Evolutionary conservation across 2,113 vertebrate genomes (phyloP).

Genomic region (Python bivittatus): DNA sequence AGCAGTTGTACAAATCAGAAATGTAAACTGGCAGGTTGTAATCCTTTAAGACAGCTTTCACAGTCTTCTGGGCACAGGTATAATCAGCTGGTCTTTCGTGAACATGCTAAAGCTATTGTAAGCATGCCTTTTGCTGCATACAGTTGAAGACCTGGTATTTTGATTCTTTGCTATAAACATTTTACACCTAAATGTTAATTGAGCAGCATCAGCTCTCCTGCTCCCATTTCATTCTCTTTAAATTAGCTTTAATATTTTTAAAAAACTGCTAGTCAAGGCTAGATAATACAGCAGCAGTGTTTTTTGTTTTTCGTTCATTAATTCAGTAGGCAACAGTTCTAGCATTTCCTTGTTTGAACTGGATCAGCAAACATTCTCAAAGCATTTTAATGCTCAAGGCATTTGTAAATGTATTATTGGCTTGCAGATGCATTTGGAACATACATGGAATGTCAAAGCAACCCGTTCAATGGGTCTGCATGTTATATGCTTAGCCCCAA

Average conservation of each 20-base stretch:
- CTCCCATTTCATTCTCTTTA: slow-evolving; percentile 7
- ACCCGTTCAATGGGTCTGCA: not conserved
- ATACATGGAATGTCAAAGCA: slow-evolving; percentile 30
- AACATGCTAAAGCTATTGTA: not conserved
- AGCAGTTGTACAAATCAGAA: slow-evolving; percentile 39
- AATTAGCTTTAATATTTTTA: slow-evolving; percentile 50
- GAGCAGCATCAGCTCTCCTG: slow-evolving; percentile 34
- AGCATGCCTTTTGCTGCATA: not conserved
- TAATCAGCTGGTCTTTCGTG: slow-evolving; percentile 26
- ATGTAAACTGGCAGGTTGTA: slow-evolving; percentile 21
- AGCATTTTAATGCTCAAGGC: slow-evolving; percentile 45
- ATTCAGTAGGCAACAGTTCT: slow-evolving; percentile 59
- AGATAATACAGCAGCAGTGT: slow-evolving; percentile 45
- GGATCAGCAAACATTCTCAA: slow-evolving; percentile 59
- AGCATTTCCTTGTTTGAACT: slow-evolving; percentile 64
- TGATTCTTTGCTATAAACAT: slow-evolving; percentile 25
- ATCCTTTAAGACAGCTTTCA: slow-evolving; percentile 43
- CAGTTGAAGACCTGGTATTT: slow-evolving; percentile 24
- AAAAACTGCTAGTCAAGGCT: slow-evolving; percentile 34
- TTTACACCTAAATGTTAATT: slow-evolving; percentile 43
- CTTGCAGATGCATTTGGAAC: slow-evolving; percentile 35
- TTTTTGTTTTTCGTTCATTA: slow-evolving; percentile 58
- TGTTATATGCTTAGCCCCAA: not conserved
- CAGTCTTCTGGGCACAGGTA: slow-evolving; percentile 7
- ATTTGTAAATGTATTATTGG: slow-evolving; percentile 51